These are phyloP conservation scores for Amazona vittata DNA, from an alignment of 2,113 vertebrate species.

Conservation along the genomic window DNA sequence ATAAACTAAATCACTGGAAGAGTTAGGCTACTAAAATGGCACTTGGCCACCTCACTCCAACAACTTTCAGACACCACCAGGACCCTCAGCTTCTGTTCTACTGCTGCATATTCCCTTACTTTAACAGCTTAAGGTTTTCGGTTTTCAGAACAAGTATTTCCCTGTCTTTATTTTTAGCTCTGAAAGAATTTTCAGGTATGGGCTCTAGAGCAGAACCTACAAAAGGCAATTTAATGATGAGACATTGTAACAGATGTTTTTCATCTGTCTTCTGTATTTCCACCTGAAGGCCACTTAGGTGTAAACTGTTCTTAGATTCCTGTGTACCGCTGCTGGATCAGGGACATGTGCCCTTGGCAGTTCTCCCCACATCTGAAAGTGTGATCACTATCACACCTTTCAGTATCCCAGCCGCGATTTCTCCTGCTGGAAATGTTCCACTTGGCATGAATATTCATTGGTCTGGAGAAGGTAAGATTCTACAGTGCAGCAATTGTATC, in stretches of 20 bases:
- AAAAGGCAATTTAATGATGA: not conserved
- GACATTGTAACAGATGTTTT: not conserved
- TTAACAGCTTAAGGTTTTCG: not conserved
- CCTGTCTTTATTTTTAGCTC: not conserved
- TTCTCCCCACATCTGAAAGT: not conserved
- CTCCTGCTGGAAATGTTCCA: not conserved
- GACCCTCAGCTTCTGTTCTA: not conserved
- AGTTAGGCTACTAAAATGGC: not conserved
- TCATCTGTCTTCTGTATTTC: not conserved
- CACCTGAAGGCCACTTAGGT: not conserved
- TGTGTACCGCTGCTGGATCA: not conserved
- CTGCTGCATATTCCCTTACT: not conserved
- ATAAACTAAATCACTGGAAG: not conserved
- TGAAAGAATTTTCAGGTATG: not conserved
- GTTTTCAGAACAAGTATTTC: not conserved
- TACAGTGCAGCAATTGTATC: not conserved
- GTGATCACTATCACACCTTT: not conserved
- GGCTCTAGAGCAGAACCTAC: not conserved
- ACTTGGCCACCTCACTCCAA: not conserved
- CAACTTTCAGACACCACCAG: not conserved
- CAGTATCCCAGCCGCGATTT: not conserved
- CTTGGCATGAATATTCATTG: slow-evolving; percentile 32
- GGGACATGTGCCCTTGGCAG: not conserved
- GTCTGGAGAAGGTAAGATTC: not conserved
- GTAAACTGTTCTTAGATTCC: not conserved